A percentile compares a stretch with the other conserved stretches of the same genome.
Evolutionary conservation across 2,113 vertebrate species (phyloP).

Genomic region (Athene cunicularia): DNA sequence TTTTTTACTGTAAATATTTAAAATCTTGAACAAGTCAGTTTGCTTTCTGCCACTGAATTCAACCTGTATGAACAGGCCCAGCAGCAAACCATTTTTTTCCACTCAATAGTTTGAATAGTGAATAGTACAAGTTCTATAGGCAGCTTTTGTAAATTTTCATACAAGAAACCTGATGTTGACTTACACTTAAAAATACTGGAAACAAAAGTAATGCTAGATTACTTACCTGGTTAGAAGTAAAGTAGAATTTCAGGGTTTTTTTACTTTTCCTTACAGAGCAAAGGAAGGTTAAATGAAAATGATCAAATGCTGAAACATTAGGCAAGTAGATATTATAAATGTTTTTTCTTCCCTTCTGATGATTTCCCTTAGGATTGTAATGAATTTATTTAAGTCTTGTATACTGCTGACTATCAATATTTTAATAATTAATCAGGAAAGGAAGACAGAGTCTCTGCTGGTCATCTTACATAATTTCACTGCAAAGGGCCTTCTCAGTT

Average conservation of each 20-base stretch:
- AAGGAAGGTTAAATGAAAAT: neutral
- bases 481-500: neutral
- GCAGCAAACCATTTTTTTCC: neutral
- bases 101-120: neutral
- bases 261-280: neutral
- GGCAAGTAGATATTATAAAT: neutral
- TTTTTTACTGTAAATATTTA: neutral
- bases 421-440: neutral
- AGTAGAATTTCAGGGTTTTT: neutral
- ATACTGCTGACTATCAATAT: neutral
- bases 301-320: neutral
- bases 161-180: neutral
- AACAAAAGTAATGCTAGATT: neutral
- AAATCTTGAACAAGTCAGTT: neutral
- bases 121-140: neutral
- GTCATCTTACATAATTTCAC: neutral
- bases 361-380: neutral
- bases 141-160: neutral
- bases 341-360: neutral
- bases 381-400: neutral
- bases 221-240: neutral
- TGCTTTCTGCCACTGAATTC: neutral
- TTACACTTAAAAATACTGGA: neutral
- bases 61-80: neutral
- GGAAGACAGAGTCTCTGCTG: neutral